Evolutionary conservation across 2,113 vertebrate genomes (phyloP).

Genomic region (Crotophaga sulcirostris): DNA sequence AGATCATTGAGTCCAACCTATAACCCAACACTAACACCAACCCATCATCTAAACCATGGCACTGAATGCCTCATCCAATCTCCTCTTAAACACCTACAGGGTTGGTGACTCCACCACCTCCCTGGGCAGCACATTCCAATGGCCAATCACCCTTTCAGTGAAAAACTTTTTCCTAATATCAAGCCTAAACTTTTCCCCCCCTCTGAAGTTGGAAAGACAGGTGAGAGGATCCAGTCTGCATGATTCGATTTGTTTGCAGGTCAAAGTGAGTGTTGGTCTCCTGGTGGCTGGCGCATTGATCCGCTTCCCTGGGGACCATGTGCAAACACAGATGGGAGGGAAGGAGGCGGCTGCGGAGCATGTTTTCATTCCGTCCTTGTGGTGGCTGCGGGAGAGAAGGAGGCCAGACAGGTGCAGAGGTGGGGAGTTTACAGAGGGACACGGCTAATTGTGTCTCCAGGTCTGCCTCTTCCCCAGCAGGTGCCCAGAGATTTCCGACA

Average conservation of each 20-base stretch:
- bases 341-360: background rate
- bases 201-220: background rate
- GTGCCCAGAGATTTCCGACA: background rate
- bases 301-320: background rate
- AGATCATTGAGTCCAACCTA: no score
- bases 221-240: accelerated
- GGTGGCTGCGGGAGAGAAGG: background rate
- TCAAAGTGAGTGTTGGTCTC: background rate
- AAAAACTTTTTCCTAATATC: no score
- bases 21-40: no score
- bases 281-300: accelerated
- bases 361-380: accelerated
- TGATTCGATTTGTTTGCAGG: accelerated
- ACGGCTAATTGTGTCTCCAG: background rate
- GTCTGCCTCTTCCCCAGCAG: background rate
- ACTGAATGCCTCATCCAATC: no score
- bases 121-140: no score
- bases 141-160: no score
- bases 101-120: no score
- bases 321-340: accelerated
- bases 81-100: no score
- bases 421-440: background rate
- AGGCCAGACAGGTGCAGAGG: background rate
- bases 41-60: no score
- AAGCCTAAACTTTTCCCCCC: no score